phyloP scores from a whole-genome alignment of 2,888 invertebrate species.

The Lydus trimaculatus region DNA sequence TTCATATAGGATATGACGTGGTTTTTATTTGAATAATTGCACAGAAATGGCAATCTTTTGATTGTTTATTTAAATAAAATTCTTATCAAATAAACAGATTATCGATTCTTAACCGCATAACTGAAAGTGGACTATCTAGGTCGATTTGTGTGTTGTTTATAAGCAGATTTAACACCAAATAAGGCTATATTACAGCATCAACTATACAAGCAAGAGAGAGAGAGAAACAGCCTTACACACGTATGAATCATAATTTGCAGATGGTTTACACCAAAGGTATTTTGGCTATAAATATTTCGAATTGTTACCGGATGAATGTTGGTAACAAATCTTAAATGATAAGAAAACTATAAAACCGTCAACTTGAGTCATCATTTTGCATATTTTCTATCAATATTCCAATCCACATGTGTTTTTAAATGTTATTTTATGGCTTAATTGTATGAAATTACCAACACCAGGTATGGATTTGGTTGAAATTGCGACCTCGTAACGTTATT shows the following conservation, averaged over 20 bases:
- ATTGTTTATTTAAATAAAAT: not conserved
- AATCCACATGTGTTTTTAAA: too few species aligned
- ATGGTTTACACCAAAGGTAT: not conserved
- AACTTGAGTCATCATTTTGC: not conserved
- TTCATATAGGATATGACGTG: not conserved
- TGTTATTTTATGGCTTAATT: too few species aligned
- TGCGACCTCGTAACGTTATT: not conserved
- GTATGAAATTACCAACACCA: too few species aligned
- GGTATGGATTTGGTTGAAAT: not conserved
- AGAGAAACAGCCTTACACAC: not conserved
- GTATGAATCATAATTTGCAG: constrained; percentile 1
- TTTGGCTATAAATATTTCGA: not conserved
- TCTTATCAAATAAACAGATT: not conserved
- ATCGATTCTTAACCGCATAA: not conserved
- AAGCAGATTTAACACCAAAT: constrained; percentile 8
- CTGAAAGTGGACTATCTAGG: not conserved
- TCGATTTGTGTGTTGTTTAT: too few species aligned
- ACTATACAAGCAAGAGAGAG: not conserved
- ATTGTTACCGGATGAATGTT: constrained; percentile 9
- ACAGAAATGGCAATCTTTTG: not conserved
- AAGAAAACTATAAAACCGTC: not conserved
- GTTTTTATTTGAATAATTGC: not conserved
- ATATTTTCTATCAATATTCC: too few species aligned
- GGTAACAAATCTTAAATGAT: not conserved
- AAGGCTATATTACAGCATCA: constrained; percentile 8